Evolutionary conservation across 2,888 invertebrate species (phyloP).

Genomic region (Chaitophorus viminalis): DNA sequence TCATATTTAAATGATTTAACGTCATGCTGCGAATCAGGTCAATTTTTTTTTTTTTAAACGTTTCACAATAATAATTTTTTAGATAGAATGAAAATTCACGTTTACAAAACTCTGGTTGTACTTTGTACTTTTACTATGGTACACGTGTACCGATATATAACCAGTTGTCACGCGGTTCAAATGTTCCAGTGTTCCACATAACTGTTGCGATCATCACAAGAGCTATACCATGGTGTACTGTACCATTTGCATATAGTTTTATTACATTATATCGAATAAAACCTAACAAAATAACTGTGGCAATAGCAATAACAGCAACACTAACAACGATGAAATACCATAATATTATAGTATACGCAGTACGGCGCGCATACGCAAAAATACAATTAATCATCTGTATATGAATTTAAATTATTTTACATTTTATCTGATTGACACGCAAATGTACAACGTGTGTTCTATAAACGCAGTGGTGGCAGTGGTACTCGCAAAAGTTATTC

Average conservation of each 20-base stretch:
- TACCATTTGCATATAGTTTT: neutral
- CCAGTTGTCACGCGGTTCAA: neutral
- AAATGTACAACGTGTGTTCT: neutral
- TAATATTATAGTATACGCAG: no score
- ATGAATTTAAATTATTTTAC: neutral
- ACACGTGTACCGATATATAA: neutral
- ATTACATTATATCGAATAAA: neutral
- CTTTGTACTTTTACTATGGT: constrained; percentile 21
- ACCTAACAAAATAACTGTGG: no score
- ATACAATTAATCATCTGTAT: neutral
- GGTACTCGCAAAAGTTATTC: no score
- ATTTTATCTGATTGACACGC: neutral
- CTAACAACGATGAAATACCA: neutral
- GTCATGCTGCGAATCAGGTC: constrained; percentile 12
- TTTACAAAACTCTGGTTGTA: neutral
- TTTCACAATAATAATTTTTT: constrained; percentile 9
- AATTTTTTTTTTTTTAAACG: neutral
- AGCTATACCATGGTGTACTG: neutral
- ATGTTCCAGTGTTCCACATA: neutral
- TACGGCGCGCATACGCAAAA: no score
- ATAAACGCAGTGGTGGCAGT: neutral
- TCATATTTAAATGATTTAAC: constrained; percentile 22
- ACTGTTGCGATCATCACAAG: neutral
- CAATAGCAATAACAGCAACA: neutral
- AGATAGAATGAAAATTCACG: neutral